Conservation (phyloP, 2,113 vertebrate genomes). For the Noturus placidus region DNA sequence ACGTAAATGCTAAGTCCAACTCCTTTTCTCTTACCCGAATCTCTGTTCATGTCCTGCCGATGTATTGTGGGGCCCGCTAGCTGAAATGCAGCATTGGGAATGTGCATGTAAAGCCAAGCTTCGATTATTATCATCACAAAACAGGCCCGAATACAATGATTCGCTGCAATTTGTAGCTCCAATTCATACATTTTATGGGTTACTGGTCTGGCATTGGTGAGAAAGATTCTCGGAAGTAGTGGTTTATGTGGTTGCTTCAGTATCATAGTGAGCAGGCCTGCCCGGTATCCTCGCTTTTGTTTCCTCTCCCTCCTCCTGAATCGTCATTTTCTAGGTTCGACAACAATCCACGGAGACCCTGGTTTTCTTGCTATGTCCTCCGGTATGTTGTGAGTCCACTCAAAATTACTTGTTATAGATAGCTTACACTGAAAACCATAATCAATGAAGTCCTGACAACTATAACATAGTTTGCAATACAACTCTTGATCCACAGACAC, state of each 20-base stretch:
- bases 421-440: too few species aligned
- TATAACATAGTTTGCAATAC: too few species aligned
- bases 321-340: too few species aligned
- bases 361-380: too few species aligned
- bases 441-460: too few species aligned
- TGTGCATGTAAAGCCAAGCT: background rate
- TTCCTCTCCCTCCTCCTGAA: background rate
- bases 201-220: background rate
- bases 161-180: background rate
- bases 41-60: background rate
- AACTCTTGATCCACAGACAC: too few species aligned
- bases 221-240: background rate
- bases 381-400: too few species aligned
- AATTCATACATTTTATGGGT: background rate
- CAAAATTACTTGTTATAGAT: too few species aligned
- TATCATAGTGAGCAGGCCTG: background rate
- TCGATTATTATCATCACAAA: background rate
- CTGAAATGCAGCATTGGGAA: background rate
- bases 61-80: background rate
- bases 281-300: background rate
- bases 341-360: too few species aligned
- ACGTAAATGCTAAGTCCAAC: background rate
- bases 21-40: background rate
- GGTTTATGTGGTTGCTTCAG: background rate
- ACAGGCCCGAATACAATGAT: background rate